Conservation (phyloP, 2,888 invertebrate genomes). For the Andrena minutula region DNA sequence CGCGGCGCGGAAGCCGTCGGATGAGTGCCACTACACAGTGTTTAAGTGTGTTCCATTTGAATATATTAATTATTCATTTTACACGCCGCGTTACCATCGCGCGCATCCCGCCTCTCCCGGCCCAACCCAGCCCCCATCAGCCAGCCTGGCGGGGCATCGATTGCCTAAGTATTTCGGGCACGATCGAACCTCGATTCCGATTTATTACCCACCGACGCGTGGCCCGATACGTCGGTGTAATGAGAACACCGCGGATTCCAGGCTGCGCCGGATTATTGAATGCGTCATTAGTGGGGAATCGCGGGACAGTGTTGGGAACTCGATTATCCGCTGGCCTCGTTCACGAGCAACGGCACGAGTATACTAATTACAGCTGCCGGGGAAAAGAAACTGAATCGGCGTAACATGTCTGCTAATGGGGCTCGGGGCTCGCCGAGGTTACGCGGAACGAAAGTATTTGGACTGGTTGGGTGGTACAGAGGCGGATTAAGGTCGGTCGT, state of each 20-base stretch:
- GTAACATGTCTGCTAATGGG: no score
- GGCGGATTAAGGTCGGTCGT: no score
- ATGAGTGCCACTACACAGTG: constrained; percentile 46
- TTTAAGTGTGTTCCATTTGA: constrained; percentile 70
- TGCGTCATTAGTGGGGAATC: constrained; percentile 36
- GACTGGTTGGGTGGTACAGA: no score
- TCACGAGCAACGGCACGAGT: background rate
- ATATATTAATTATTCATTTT: constrained; percentile 73
- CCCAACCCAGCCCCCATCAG: background rate
- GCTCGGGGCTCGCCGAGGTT: no score
- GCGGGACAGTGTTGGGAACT: constrained; percentile 5
- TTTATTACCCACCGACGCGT: constrained; percentile 39
- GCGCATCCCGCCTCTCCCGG: background rate
- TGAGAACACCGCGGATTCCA: constrained; percentile 39
- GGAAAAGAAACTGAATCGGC: background rate
- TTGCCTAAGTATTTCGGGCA: constrained; percentile 56
- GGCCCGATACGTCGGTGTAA: constrained; percentile 34
- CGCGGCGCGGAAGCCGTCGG: constrained; percentile 22
- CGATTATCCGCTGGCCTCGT: constrained; percentile 28
- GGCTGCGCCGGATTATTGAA: constrained; percentile 37
- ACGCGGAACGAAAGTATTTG: no score
- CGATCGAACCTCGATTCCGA: constrained; percentile 45
- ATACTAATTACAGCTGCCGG: constrained; percentile 15
- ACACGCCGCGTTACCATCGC: constrained; percentile 40
- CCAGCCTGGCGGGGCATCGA: constrained; percentile 45